Evolutionary conservation across 2,113 vertebrate species (phyloP).

Genomic region (Cyanoderma ruficeps): DNA sequence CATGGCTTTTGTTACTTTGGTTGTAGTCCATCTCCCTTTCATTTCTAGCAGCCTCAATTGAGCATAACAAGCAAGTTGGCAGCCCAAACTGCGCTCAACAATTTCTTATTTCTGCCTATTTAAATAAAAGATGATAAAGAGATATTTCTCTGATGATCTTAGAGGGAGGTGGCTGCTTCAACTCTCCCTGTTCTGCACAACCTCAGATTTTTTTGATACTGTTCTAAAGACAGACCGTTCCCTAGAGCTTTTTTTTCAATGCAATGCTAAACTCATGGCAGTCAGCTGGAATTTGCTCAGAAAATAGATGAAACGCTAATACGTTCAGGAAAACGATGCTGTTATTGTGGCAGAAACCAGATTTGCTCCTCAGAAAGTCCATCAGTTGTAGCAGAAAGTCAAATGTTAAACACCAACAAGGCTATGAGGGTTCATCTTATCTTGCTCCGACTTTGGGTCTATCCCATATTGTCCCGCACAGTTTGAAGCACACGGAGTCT

Average conservation of each 20-base stretch:
- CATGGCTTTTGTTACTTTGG: conserved; percentile 80
- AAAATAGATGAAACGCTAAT: conserved; percentile 6
- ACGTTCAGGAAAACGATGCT: background rate
- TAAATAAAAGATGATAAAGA: conserved; percentile 69
- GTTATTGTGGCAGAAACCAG: background rate
- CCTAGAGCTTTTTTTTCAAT: background rate
- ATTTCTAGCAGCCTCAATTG: conserved; percentile 67
- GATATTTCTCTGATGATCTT: conserved; percentile 55
- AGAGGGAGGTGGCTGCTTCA: conserved; percentile 39
- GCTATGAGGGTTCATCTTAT: background rate
- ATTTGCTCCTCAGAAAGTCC: conserved; percentile 47
- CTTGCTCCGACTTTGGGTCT: background rate
- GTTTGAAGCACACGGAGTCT: background rate
- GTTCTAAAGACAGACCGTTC: conserved; percentile 56
- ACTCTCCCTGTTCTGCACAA: conserved; percentile 1
- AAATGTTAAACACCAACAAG: background rate
- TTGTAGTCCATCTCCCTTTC: conserved; percentile 74
- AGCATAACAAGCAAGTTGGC: conserved; percentile 69
- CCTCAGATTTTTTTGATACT: conserved; percentile 41
- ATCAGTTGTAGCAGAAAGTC: conserved; percentile 74
- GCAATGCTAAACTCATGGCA: conserved; percentile 5
- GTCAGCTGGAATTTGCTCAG: background rate
- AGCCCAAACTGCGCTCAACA: conserved; percentile 53
- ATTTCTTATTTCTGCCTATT: conserved; percentile 67
- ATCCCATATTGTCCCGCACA: background rate